phyloP scores from a whole-genome alignment of 2,113 vertebrate genomes.

The Nesogale talazaci region DNA sequence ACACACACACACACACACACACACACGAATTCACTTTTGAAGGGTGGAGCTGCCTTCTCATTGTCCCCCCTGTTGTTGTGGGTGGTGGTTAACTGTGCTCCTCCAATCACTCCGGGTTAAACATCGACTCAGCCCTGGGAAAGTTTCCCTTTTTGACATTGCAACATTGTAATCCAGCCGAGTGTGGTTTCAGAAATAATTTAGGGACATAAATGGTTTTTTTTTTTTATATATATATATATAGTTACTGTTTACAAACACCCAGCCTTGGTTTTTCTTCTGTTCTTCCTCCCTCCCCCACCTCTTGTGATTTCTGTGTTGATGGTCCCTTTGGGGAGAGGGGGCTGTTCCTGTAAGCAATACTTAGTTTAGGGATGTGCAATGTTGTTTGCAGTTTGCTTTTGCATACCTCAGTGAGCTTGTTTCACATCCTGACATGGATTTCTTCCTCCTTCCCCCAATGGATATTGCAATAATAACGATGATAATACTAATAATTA shows the following conservation, averaged over 20 bases:
- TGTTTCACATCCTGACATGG: background rate
- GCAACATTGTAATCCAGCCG: constrained; percentile 23
- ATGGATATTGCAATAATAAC: no score
- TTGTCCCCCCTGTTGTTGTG: constrained; percentile 11
- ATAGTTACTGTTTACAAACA: constrained; percentile 6
- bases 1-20: background rate
- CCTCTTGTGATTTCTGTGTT: background rate
- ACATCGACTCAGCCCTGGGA: constrained; percentile 35
- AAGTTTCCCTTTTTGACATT: constrained; percentile 4
- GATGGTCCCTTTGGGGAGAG: background rate
- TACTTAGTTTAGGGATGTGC: background rate
- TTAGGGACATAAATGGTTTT: constrained; percentile 37
- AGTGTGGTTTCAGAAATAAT: constrained; percentile 58
- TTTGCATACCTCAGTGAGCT: background rate
- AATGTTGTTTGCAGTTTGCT: background rate
- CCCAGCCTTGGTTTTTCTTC: background rate
- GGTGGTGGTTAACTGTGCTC: background rate
- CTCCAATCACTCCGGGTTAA: constrained; percentile 61
- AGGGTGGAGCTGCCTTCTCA: background rate
- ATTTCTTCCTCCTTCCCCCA: background rate
- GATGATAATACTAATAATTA: no score
- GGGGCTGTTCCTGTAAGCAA: no score
- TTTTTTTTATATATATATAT: constrained; percentile 47
- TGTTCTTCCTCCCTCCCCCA: fast-evolving
- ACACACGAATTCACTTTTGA: background rate